Evolutionary conservation across 92 coral and sea anemone genomes (phyloP).

Genomic region (Porites cylindrica): DNA sequence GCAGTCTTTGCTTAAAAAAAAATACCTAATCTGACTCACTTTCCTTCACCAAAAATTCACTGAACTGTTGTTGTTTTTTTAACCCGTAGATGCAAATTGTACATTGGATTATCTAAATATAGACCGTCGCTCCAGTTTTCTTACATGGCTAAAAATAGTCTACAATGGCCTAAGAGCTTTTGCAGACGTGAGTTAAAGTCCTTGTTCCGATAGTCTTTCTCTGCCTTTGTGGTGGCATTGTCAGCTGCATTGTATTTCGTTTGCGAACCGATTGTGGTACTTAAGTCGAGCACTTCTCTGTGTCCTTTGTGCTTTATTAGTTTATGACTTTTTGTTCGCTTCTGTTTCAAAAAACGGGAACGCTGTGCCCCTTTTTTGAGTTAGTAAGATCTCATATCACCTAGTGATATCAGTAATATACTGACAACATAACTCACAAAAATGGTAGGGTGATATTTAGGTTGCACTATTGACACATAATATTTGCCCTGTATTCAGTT

Average conservation of each 20-base stretch:
- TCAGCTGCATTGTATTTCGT: not conserved
- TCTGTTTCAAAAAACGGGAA: too few relatives aligned
- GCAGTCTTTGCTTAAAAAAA: not conserved
- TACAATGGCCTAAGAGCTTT: not conserved
- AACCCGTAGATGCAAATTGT: not conserved
- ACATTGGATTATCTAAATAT: slow-evolving; percentile 10
- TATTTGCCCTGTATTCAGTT: too few relatives aligned
- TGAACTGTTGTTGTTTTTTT: not conserved
- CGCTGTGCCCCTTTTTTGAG: too few relatives aligned
- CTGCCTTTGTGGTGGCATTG: not conserved
- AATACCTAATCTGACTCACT: too few relatives aligned
- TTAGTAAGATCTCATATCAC: too few relatives aligned
- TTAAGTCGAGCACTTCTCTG: not conserved
- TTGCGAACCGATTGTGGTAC: slow-evolving; percentile 14
- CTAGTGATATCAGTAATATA: too few relatives aligned
- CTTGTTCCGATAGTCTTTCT: not conserved
- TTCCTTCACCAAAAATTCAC: too few relatives aligned
- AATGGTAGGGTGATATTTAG: too few relatives aligned
- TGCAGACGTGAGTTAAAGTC: not conserved
- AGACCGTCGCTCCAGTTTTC: not conserved
- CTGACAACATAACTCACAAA: too few relatives aligned
- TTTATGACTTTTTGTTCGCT: too few relatives aligned
- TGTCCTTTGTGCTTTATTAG: too few relatives aligned
- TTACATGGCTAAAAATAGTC: slow-evolving; percentile 20
- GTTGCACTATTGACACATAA: too few relatives aligned